These are phyloP conservation scores for Leucophora obtusa DNA, from an alignment of 2,888 invertebrate genomes.

Conservation along the genomic window DNA sequence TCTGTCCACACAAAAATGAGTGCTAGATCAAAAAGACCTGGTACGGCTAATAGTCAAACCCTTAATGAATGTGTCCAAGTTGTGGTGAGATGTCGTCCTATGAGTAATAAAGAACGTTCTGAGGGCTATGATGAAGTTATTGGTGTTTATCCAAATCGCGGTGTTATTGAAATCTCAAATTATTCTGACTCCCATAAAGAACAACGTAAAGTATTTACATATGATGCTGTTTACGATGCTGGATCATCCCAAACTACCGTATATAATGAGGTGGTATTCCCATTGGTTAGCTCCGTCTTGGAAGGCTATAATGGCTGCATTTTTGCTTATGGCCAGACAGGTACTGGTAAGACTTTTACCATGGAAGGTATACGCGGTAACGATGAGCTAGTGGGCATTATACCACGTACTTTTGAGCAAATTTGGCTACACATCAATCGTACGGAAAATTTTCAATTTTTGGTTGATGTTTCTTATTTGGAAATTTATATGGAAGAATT, in stretches of 20 bases:
- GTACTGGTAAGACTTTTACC: conserved; percentile 90
- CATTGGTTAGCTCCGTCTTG: conserved; percentile 95
- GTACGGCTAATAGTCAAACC: conserved; percentile 72
- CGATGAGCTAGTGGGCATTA: conserved; percentile 87
- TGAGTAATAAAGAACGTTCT: conserved; percentile 90
- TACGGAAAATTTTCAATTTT: conserved; percentile 94
- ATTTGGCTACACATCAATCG: conserved; percentile 96
- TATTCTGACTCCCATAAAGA: conserved; percentile 84
- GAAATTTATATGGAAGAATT: conserved; percentile 98
- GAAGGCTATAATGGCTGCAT: conserved; percentile 99
- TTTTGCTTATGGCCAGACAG: conserved; percentile 99
- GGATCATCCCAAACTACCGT: conserved; percentile 93
- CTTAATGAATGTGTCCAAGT: conserved; percentile 95
- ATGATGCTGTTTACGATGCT: conserved; percentile 96
- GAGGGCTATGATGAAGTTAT: conserved; percentile 82
- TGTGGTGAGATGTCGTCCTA: conserved; percentile 96
- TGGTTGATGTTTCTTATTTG: conserved; percentile 97
- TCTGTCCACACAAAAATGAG: conserved; percentile 68
- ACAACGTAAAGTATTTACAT: conserved; percentile 95
- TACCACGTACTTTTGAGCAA: conserved; percentile 97
- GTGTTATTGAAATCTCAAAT: conserved; percentile 93
- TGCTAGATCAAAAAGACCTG: conserved; percentile 74
- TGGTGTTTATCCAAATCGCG: conserved; percentile 90
- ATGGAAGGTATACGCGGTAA: conserved; percentile 85
- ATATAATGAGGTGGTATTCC: conserved; percentile 97